Base-by-base conservation (phyloP, 1,140 invertebrate genomes). In the Stegodyphus mimosarum region DNA sequence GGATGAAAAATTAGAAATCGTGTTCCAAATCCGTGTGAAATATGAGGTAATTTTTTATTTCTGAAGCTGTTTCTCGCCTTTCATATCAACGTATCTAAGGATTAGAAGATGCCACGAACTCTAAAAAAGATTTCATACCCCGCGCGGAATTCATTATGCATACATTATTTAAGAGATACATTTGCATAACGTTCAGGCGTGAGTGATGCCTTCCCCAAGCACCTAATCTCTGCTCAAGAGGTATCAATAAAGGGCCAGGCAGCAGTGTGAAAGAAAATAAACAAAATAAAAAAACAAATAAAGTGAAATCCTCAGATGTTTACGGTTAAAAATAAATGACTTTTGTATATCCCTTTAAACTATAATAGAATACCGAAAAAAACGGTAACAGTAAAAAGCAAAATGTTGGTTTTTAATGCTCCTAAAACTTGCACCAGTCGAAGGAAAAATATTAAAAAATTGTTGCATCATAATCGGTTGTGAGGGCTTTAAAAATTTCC, bases 301-400 rank as follows among this genome's bases (percentile, higher is more conserved):
- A 50, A 50, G 66, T 64, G n/a, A 83, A 53, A 72, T 15, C 52
- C 64, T 52, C 79, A 72, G 60, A 83, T 83, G 79, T 83, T 83
- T 83, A 83, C 78, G 70, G 79, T 64, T 83, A 83, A 83, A 73
- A 73, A 15, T 83, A 83, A 80, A 83, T 55, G 79, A 72, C 70
- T 83, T 83, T 64, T n/a, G 48, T 50, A 73, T 72, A 72, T 72
- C 55, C 71, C 49, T 53, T 83, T 72, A 83, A 83, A 83, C 79
- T 74, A 83, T 83, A 83, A 83, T 83, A 83, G 79, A 83, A 83
- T 73, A 83, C 49, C 79, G 53, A 83, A 83, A 83, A 64, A 83
- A 83, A 83, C 33, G 33, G 33, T 3, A 33, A 33, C 33, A 33
- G 33, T 33, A 33, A 33, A 74, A 49, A 83, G 60, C 79, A 10